phyloP scores from a whole-genome alignment of 1,140 invertebrate genomes.

The Hycleus cichorii region DNA sequence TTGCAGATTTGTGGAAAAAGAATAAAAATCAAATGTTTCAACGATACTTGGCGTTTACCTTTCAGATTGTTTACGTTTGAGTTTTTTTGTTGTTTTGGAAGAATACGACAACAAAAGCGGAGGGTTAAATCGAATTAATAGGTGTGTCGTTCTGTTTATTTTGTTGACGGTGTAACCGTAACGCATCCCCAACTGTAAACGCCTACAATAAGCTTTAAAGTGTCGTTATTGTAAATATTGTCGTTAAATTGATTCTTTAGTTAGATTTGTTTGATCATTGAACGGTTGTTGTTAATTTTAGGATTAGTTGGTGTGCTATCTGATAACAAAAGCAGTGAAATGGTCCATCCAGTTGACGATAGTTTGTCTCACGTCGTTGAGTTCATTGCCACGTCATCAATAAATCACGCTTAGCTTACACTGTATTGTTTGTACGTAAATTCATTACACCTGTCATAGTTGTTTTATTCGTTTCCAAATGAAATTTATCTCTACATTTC shows the following conservation, averaged over 20 bases:
- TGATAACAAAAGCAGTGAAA: constrained; percentile 15
- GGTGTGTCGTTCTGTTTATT: background rate
- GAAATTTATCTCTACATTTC: background rate
- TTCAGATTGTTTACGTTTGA: too few species aligned
- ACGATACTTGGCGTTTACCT: too few species aligned
- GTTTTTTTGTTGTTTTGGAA: background rate
- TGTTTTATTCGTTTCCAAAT: background rate
- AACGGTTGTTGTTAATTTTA: background rate
- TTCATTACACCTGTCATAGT: too few species aligned
- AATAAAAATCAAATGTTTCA: too few species aligned
- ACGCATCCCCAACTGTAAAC: background rate
- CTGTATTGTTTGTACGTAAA: background rate
- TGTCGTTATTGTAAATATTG: background rate
- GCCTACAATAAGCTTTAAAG: background rate
- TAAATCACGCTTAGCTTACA: constrained; percentile 3
- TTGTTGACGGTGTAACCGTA: constrained; percentile 1
- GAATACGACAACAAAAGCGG: background rate
- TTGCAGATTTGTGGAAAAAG: too few species aligned
- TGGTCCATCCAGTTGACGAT: constrained; percentile 20
- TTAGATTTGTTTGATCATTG: too few species aligned
- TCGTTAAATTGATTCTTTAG: too few species aligned
- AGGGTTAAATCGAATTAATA: constrained; percentile 8
- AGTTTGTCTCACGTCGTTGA: constrained; percentile 20
- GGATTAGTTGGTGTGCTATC: constrained; percentile 6
- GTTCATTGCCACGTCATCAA: constrained; percentile 18